These are phyloP conservation scores for Anabacerthia variegaticeps DNA, from an alignment of 2,797 vertebrate species.

Conservation along the genomic window DNA sequence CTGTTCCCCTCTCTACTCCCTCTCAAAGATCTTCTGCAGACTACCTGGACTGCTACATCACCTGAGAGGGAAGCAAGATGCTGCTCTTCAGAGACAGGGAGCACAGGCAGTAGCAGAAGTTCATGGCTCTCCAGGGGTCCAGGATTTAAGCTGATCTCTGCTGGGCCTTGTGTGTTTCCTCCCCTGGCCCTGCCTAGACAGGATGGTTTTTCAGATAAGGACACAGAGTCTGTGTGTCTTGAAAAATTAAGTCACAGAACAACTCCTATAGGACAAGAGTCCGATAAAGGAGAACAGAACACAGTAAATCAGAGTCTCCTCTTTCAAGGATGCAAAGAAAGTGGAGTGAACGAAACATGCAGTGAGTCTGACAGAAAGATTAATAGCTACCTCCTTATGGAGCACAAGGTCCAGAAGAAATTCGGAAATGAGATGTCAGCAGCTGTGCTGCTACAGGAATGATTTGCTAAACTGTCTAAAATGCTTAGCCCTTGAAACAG, in stretches of 20 bases:
- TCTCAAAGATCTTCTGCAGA: neutral
- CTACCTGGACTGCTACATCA: neutral
- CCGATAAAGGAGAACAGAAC: neutral
- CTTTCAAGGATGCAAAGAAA: neutral
- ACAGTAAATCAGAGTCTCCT: rapidly evolving
- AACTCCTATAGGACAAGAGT: neutral
- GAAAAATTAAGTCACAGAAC: neutral
- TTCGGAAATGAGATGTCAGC: slow-evolving; percentile 37
- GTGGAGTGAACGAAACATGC: rapidly evolving
- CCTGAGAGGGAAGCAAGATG: neutral
- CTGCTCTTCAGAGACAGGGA: neutral
- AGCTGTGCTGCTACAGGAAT: neutral
- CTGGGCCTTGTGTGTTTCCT: neutral
- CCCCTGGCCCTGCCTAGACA: neutral
- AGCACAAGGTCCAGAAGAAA: neutral
- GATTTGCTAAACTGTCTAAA: neutral
- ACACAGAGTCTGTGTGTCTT: neutral
- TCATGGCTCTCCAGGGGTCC: neutral
- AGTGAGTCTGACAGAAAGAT: neutral
- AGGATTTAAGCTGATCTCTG: neutral
- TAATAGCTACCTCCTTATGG: neutral
- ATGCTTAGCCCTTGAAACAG: neutral
- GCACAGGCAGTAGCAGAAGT: neutral
- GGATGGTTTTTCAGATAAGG: neutral
- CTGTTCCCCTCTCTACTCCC: neutral